Base-by-base conservation (phyloP, 2,888 invertebrate genomes). In the Leptarthrus brevirostris region DNA sequence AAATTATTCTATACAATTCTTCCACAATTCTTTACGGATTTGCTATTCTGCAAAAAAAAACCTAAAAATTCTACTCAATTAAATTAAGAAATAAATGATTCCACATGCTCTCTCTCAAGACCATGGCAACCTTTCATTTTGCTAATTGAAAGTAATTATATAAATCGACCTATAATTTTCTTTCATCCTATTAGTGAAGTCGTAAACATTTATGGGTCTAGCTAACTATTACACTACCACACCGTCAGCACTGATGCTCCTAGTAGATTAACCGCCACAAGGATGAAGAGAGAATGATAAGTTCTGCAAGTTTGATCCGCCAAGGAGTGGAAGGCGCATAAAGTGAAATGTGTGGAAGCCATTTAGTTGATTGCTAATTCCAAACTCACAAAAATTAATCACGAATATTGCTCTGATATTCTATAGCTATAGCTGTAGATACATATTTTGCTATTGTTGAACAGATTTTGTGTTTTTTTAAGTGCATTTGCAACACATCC, bases 291-390 rank as follows among this genome's bases (percentile, higher is more conserved):
- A 34, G 52, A 22, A 30, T 34, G 69, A 52, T 69, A 52, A 49
- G 26, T 47, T 52, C 34, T 26, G 69, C 30, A 69, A 66, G 52
- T 69, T 69, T 49, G 69, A 69, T 69, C 69, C 52, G 52, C 14
- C 18, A 52, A 69, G 69, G 52, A 69, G 52, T 52, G 69, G 52
- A 52, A 20, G 49, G 22, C 36, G 52, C 52, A 69, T 69, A 24
- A 22, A 71, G 71, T 20, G 20, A 12, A 70, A 69, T 70, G 71
- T 69, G 76, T 75, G 61, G 75, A 78, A 76, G 76, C 79, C 78
- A 79, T 79, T 79, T 78, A 79, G 77, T 77, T 79, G 79, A 79
- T 79, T 79, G 79, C 79, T 79, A 79, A 79, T 79, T 79, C 77
- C 77, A 73, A 77, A 79, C 77, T 78, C 77, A 74, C 77, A 76